Conservation (phyloP, 2,888 invertebrate genomes). For the Prenolepis imparis region DNA sequence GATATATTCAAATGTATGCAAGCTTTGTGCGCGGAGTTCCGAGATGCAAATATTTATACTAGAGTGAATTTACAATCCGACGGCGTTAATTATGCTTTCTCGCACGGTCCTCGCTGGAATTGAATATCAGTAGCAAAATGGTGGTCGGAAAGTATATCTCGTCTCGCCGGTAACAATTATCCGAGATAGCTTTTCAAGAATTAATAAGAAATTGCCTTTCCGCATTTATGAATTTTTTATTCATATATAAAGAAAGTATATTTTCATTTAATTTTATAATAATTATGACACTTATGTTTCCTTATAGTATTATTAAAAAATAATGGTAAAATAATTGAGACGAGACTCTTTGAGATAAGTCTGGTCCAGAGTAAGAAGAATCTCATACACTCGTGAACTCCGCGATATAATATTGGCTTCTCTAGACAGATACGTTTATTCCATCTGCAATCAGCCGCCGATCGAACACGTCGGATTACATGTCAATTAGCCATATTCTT, state of each 20-base stretch:
- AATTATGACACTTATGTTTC: neutral
- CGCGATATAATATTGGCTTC: conserved; percentile 30
- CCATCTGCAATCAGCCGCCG: conserved; percentile 28
- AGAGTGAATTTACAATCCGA: conserved; percentile 53
- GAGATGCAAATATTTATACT: conserved; percentile 56
- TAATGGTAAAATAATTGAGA: neutral
- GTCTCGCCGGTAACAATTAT: conserved; percentile 39
- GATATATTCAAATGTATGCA: conserved; percentile 62
- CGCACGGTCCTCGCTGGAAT: conserved; percentile 27
- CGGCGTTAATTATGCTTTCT: conserved; percentile 48
- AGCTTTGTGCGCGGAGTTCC: conserved; percentile 39
- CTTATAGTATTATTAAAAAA: neutral
- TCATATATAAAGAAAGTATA: neutral
- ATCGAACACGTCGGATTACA: conserved; percentile 24
- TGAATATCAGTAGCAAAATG: conserved; percentile 46
- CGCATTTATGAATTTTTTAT: conserved; percentile 1
- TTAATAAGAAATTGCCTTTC: conserved; percentile 7
- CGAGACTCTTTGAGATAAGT: neutral
- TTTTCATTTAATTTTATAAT: neutral
- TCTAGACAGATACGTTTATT: conserved; percentile 19
- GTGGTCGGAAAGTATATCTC: conserved; percentile 17
- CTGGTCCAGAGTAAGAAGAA: neutral
- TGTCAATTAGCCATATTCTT: conserved; percentile 51
- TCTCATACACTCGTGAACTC: conserved; percentile 7
- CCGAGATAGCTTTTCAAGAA: conserved; percentile 38